phyloP scores from a whole-genome alignment of 1,140 invertebrate species.

The Heliconius himera region DNA sequence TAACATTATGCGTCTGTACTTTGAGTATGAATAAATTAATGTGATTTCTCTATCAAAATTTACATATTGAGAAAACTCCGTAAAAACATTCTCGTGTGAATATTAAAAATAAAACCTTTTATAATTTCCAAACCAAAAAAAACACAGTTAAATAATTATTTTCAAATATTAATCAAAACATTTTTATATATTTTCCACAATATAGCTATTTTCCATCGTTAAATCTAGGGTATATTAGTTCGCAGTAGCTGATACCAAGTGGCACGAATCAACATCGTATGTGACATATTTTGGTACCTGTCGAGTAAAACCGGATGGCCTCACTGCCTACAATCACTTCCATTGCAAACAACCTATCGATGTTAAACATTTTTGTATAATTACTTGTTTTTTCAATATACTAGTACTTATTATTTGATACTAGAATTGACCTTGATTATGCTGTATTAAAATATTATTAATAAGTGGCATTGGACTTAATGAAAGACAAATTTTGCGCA shows the following conservation, averaged over 20 bases:
- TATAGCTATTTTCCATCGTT: too few species aligned
- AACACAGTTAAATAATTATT: too few species aligned
- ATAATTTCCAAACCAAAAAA: too few species aligned
- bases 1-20: too few species aligned
- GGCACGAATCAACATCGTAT: slow-evolving; percentile 39
- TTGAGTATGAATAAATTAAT: too few species aligned
- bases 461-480: neutral
- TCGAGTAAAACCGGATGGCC: slow-evolving; percentile 49
- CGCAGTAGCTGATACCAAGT: slow-evolving; percentile 35
- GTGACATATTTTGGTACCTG: slow-evolving; percentile 63
- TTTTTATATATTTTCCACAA: neutral
- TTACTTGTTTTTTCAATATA: slow-evolving; percentile 16
- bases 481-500: neutral
- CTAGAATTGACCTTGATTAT: slow-evolving; percentile 1
- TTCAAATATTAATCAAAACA: neutral
- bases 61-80: too few species aligned
- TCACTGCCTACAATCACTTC: slow-evolving; percentile 41
- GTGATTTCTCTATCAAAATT: too few species aligned
- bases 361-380: slow-evolving; percentile 13
- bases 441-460: neutral
- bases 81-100: too few species aligned
- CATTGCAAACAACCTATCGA: slow-evolving; percentile 16
- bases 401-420: neutral
- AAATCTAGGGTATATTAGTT: neutral
- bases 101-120: too few species aligned